Conservation (phyloP, 2,888 invertebrate species). For the Stramonita haemastoma region DNA sequence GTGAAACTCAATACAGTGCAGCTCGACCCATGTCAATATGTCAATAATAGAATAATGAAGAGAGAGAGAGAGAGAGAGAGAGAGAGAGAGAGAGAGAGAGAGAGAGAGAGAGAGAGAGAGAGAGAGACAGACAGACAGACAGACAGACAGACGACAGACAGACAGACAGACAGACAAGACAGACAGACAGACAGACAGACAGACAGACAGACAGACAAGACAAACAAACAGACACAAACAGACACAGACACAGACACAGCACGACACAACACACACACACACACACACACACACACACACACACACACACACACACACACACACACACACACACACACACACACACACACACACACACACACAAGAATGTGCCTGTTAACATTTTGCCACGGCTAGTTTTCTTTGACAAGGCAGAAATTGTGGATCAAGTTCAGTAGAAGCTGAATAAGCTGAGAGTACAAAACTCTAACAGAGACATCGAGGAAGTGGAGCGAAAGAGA, state of each 20-base stretch:
- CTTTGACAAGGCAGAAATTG: too few relatives aligned
- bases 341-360: too few relatives aligned
- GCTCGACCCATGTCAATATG: neutral
- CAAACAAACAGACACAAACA: constrained; percentile 12
- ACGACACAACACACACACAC: neutral
- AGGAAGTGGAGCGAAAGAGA: too few relatives aligned
- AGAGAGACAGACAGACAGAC: constrained; percentile 39
- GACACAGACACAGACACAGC: neutral
- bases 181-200: neutral
- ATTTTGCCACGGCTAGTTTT: too few relatives aligned
- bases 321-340: too few relatives aligned
- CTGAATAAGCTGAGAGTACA: too few relatives aligned
- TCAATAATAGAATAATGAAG: neutral
- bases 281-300: neutral
- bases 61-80: neutral
- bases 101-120: constrained; percentile 33
- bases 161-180: neutral
- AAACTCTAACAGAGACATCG: too few relatives aligned
- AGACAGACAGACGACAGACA: neutral
- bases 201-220: constrained; percentile 23
- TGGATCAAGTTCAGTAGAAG: too few relatives aligned
- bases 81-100: neutral
- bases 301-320: too few relatives aligned
- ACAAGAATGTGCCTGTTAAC: too few relatives aligned
- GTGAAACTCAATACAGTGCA: too few relatives aligned